phyloP scores from a whole-genome alignment of 2,888 invertebrate genomes.

The Eilema depressum region DNA sequence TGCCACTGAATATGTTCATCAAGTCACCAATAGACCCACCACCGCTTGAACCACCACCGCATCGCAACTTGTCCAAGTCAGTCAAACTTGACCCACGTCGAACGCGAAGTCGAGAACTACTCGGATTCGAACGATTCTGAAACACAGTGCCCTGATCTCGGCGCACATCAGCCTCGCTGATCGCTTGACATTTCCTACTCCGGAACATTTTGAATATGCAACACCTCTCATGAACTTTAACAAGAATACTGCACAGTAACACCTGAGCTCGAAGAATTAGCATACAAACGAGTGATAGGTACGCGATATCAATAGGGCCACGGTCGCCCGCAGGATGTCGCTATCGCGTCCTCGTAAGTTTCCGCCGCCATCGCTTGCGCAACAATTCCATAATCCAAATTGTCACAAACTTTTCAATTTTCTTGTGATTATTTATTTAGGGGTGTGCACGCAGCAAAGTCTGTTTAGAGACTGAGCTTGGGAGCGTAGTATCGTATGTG shows the following conservation, averaged over 20 bases:
- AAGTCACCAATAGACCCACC: conserved; percentile 92
- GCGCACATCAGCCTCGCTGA: conserved; percentile 80
- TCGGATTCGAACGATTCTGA: conserved; percentile 78
- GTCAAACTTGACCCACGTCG: conserved; percentile 91
- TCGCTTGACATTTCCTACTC: conserved; percentile 76
- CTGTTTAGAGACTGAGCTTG: conserved; percentile 77
- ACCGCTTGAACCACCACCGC: conserved; percentile 76
- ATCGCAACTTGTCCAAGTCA: conserved; percentile 89
- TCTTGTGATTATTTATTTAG: conserved; percentile 56
- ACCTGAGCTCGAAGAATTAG: conserved; percentile 74
- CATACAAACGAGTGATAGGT: conserved; percentile 79
- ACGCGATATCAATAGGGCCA: conserved; percentile 81
- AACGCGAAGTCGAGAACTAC: conserved; percentile 86
- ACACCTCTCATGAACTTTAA: conserved; percentile 63
- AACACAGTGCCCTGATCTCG: conserved; percentile 83
- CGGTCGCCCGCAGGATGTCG: conserved; percentile 83
- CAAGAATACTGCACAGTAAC: conserved; percentile 68
- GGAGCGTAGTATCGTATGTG: conserved; percentile 71
- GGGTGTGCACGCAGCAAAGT: conserved; percentile 77
- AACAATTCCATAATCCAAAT: conserved; percentile 61
- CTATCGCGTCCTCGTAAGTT: conserved; percentile 77
- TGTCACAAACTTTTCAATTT: conserved; percentile 53
- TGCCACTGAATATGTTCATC: conserved; percentile 93
- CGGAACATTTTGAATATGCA: conserved; percentile 72
- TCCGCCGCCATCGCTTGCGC: conserved; percentile 80